Conservation (phyloP, 2,888 invertebrate species). For the Amiota communis region DNA sequence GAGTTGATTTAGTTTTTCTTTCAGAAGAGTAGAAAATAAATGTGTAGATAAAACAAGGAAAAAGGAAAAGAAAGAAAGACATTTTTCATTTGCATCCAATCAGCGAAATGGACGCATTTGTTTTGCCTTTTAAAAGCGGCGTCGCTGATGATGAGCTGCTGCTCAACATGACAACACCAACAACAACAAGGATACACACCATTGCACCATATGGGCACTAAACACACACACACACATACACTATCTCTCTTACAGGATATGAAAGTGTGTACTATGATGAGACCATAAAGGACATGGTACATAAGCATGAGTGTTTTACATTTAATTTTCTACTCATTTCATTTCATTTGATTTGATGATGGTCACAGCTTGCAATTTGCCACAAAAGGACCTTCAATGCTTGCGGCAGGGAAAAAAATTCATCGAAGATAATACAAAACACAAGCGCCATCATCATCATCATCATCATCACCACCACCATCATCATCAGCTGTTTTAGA, state of each 20-base stretch:
- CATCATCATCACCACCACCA: not conserved
- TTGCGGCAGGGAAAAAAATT: not conserved
- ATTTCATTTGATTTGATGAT: not conserved
- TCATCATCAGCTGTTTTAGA: not conserved
- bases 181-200: not conserved
- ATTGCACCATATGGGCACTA: constrained; percentile 15
- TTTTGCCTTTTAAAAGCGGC: constrained; percentile 9
- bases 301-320: constrained; percentile 28
- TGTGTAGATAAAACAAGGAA: too few relatives aligned
- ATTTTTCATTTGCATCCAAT: constrained; percentile 40
- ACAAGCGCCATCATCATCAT: constrained; percentile 1
- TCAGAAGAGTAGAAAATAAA: too few relatives aligned
- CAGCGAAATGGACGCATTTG: constrained; percentile 44
- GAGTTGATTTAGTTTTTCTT: too few relatives aligned
- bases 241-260: not conserved
- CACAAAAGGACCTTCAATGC: not conserved
- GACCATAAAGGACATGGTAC: constrained; percentile 14
- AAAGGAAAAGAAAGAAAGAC: not conserved
- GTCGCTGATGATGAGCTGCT: not conserved
- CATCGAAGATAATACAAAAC: not conserved
- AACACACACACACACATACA: not conserved
- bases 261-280: too few relatives aligned
- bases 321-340: constrained; percentile 32
- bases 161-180: not conserved
- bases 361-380: not conserved